phyloP scores from a whole-genome alignment of 2,888 invertebrate genomes.

The Bombylius major region DNA sequence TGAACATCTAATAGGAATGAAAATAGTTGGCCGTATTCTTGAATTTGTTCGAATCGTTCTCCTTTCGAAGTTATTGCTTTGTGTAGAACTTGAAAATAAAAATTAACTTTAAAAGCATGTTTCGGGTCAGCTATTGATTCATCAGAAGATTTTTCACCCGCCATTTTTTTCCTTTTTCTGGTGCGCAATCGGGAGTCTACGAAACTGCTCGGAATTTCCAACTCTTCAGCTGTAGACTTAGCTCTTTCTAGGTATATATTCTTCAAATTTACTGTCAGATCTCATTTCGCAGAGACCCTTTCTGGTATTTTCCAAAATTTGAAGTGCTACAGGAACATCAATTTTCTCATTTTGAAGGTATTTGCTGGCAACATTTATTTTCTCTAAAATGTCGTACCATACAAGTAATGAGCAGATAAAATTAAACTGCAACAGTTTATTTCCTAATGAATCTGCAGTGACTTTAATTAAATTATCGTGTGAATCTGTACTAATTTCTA shows the following conservation, averaged over 20 bases:
- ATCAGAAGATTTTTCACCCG: background rate
- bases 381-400: conserved; percentile 8
- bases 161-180: background rate
- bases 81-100: background rate
- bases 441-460: conserved; percentile 3
- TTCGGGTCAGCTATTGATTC: background rate
- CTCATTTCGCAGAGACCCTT: too few relatives aligned
- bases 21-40: background rate
- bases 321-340: too few relatives aligned
- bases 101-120: background rate
- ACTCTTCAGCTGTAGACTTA: too few relatives aligned
- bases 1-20: background rate
- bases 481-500: too few relatives aligned
- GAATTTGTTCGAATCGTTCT: background rate
- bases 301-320: too few relatives aligned
- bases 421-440: conserved; percentile 5
- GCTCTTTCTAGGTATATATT: too few relatives aligned
- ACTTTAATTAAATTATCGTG: background rate
- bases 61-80: background rate
- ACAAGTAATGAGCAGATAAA: conserved; percentile 6
- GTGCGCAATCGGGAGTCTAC: too few relatives aligned
- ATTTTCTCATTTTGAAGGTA: background rate
- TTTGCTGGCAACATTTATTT: conserved; percentile 4
- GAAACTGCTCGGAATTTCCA: too few relatives aligned
- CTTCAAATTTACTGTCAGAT: too few relatives aligned